Conservation (phyloP, 2,888 invertebrate genomes). For the Aspidiotus rigidus region DNA sequence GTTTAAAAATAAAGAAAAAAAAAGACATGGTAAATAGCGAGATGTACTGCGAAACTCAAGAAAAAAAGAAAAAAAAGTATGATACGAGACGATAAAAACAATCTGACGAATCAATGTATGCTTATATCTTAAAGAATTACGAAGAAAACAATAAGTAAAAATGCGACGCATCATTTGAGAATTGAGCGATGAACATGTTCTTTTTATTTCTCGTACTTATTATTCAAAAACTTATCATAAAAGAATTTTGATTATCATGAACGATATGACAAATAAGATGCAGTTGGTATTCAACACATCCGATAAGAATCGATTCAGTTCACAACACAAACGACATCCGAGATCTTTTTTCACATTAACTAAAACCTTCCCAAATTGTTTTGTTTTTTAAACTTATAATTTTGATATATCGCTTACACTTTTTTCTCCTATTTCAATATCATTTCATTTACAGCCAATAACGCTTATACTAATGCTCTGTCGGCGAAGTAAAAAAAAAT, state of each 20-base stretch:
- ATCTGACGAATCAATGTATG: not conserved
- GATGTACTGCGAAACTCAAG: not conserved
- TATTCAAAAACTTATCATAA: not conserved
- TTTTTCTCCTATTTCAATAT: no score
- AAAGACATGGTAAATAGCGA: conserved; percentile 1
- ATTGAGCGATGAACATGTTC: not conserved
- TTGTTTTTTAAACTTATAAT: no score
- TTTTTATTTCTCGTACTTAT: not conserved
- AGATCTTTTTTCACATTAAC: no score
- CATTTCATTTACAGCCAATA: no score
- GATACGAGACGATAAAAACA: not conserved
- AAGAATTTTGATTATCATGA: conserved; percentile 2
- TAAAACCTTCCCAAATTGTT: no score
- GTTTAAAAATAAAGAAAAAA: not conserved
- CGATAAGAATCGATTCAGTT: no score
- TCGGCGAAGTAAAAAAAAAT: no score
- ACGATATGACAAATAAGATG: not conserved
- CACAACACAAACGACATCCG: no score
- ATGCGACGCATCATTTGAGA: not conserved
- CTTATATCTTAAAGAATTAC: no score
- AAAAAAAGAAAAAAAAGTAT: not conserved
- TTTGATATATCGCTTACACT: no score
- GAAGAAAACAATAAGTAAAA: not conserved
- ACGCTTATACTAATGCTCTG: no score
- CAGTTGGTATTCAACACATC: no score